These are phyloP conservation scores for Ischnura elegans DNA, from an alignment of 2,888 invertebrate genomes.

Conservation along the genomic window DNA sequence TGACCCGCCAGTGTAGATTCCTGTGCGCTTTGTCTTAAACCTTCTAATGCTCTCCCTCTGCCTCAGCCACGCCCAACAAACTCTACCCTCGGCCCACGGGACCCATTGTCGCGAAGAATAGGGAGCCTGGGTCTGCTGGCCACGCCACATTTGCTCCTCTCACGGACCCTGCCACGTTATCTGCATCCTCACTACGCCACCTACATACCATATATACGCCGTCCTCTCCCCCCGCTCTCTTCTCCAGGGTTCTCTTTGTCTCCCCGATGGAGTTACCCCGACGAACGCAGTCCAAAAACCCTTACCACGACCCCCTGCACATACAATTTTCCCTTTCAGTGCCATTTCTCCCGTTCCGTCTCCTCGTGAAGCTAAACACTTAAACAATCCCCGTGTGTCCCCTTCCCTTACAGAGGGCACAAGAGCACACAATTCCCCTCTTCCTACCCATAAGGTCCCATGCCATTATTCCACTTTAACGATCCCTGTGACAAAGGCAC, in stretches of 20 bases:
- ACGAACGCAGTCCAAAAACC: background rate
- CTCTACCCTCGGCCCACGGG: background rate
- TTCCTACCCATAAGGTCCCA: background rate
- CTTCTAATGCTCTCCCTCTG: background rate
- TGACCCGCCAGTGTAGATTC: background rate
- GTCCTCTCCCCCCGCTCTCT: background rate
- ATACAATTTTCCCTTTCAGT: background rate
- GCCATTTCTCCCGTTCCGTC: background rate
- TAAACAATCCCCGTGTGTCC: background rate
- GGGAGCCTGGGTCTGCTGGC: background rate
- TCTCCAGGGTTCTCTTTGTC: background rate
- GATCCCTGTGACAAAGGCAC: background rate
- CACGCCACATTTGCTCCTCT: background rate
- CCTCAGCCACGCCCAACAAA: background rate
- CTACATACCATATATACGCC: background rate
- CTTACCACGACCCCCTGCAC: background rate
- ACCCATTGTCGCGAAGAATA: background rate
- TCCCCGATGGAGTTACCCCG: background rate
- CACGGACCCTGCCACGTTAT: background rate
- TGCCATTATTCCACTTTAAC: constrained; percentile 1
- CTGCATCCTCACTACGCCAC: constrained; percentile 5
- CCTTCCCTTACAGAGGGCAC: background rate
- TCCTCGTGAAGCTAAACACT: background rate
- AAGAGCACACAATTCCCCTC: background rate
- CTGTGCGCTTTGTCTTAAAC: background rate